Evolutionary conservation across 2,888 invertebrate species (phyloP), one percentile per base, ranked within the genome.

Genomic region (Acleris literana): DNA sequence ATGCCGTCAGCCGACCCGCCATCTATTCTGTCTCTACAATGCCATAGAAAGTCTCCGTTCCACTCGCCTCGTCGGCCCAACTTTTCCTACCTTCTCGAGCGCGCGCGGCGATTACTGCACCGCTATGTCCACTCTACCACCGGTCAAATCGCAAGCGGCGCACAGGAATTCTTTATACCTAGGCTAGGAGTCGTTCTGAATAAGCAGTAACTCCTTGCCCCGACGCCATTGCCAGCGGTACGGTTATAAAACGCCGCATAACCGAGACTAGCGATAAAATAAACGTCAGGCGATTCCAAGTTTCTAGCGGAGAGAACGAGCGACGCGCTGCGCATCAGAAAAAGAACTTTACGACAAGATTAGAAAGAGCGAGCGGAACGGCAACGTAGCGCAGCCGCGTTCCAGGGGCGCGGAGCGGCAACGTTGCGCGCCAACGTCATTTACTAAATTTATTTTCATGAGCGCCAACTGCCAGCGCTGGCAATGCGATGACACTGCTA

Each of bases 261-360:
- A 83, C 83, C 86, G 83, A 86, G 86, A 82, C 85, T 83, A 81
- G 87, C 85, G 86, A 92, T 92, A 90, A 92, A 92, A 91, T 90
- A 87, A 89, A 90, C 86, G 89, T 87, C 90, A 84, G 87, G 87
- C 88, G 85, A 87, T 89, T 87, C 84, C 90, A 88, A 90, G 91
- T 92, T 91, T 88, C 87, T 77, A 89, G 82, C 89, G 83, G 83
- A 86, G 89, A 88, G 88, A 87, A 88, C 86, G 85, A 86, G 86
- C 88, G 87, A 87, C 89, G 86, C 89, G 90, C 80, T 84, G 90
- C 88, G 91, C 90, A 90, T 91, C 92, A 92, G 92, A 92, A 92
- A 92, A 92, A 92, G 92, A 92, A 92, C 92, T 92, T 92, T 92
- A 92, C 91, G 92, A 92, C 92, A 83, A 92, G 92, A 92, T 92